These are phyloP conservation scores for Cremastinae sp. DNA, from an alignment of 2,888 invertebrate species.

Conservation along the genomic window DNA sequence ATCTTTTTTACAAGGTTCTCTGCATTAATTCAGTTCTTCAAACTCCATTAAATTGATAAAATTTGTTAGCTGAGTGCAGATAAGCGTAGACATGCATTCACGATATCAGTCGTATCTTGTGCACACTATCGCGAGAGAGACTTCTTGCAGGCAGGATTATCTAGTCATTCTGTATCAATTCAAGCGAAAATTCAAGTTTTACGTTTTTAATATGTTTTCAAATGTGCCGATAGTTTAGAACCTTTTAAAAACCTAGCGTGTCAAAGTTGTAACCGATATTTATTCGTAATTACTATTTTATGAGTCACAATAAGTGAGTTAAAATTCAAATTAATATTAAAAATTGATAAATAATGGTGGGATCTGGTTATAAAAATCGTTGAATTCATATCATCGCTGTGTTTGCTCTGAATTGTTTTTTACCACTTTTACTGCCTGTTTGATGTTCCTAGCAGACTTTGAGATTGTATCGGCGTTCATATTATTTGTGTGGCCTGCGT, in stretches of 20 bases:
- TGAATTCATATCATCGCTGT: slow-evolving; percentile 10
- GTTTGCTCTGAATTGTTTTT: slow-evolving; percentile 71
- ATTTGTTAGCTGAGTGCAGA: slow-evolving; percentile 30
- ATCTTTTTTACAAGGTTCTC: background rate
- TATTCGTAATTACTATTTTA: too few relatives aligned
- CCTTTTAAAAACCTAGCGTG: too few relatives aligned
- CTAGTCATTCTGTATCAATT: background rate
- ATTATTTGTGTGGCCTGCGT: slow-evolving; percentile 42
- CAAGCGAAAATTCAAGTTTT: too few relatives aligned
- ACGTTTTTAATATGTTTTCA: too few relatives aligned
- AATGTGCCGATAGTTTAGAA: too few relatives aligned
- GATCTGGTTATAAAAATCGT: slow-evolving; percentile 28
- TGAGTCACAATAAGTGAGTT: too few relatives aligned
- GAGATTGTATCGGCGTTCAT: slow-evolving; percentile 64
- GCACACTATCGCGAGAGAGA: background rate
- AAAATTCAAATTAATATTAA: background rate
- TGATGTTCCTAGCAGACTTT: slow-evolving; percentile 64
- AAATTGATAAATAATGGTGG: background rate
- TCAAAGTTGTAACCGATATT: too few relatives aligned
- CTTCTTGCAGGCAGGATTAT: background rate
- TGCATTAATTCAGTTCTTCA: slow-evolving; percentile 15
- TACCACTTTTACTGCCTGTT: slow-evolving; percentile 65
- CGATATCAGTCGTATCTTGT: slow-evolving; percentile 21
- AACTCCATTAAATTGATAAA: slow-evolving; percentile 45
- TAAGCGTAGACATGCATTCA: slow-evolving; percentile 49